Evolutionary conservation across 2,797 vertebrate genomes (phyloP), one percentile per base, ranked within the genome.

Genomic region (Pangasius mekongensis): DNA sequence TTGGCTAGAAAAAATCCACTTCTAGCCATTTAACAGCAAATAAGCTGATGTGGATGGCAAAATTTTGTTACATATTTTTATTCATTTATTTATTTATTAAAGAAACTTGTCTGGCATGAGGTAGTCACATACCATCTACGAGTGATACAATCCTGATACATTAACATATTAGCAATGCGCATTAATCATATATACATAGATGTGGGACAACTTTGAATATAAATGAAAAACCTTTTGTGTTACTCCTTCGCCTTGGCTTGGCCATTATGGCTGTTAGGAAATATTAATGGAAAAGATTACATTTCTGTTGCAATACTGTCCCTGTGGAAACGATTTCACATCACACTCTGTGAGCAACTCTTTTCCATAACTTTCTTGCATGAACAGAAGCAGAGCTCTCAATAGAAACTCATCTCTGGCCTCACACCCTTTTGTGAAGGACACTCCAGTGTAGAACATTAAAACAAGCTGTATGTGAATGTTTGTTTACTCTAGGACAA

Each of bases 311-410:
- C 93, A 96, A 96, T 89, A 87, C 39, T 47, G 89, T 95, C 94
- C 94, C 95, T 81, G 85, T 90, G 93, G 94, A 90, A 90, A 77
- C 87, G 88, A 94, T 95, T 95, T 95, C 94, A 94, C 93, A 93
- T 94, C 52, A 89, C 76, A 83, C 77, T 83, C 81, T 83, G 91
- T 78, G 77, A 89, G 85, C 67, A 92, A 92, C 89, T 71, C 62
- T 86, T 89, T 74, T 82, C 86, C 85, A 73, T 88, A 85, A 87
- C 78, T 89, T 78, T 84, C 88, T 87, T 82, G 86, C 89, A 86
- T 87, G 83, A 89, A 86, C 86, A 90, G 85, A 84, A 91, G 74
- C 60, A 80, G 27, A 66, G 71, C n/a, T 36, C 64, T 71, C 64
- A 22, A 20, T 13, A 52, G 62, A 67, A 47, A 33, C 11, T 30